phyloP scores from a whole-genome alignment of 2,113 vertebrate genomes.

The Todiramphus chloris region DNA sequence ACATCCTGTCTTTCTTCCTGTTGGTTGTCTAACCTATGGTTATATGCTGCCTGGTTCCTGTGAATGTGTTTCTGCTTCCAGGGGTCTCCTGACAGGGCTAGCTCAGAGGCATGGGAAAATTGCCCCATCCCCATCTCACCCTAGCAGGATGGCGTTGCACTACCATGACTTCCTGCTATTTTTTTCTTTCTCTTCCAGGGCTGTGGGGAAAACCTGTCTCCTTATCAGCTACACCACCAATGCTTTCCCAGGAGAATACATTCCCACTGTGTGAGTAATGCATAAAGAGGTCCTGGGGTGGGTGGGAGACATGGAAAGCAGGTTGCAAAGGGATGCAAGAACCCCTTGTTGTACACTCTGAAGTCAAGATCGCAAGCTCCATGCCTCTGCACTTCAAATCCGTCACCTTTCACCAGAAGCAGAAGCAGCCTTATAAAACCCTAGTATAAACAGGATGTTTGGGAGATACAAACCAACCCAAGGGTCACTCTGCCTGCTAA shows the following conservation, averaged over 20 bases:
- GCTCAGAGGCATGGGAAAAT: background rate
- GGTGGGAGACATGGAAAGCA: background rate
- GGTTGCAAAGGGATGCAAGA: background rate
- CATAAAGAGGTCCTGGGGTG: background rate
- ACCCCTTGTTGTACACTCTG: background rate
- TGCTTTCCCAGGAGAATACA: slow-evolving; percentile 97
- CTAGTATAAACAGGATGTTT: background rate
- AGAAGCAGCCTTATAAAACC: background rate
- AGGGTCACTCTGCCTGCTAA: background rate
- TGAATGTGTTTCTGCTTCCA: background rate
- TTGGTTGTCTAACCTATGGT: background rate
- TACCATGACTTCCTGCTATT: background rate
- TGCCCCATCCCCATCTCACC: background rate
- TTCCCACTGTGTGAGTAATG: slow-evolving; percentile 94
- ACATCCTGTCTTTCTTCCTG: slow-evolving; percentile 7
- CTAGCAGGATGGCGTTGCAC: background rate
- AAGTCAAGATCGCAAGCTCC: background rate
- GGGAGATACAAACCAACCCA: background rate
- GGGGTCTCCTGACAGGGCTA: background rate
- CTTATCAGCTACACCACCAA: slow-evolving; percentile 99
- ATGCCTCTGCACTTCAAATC: background rate
- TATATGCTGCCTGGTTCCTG: background rate
- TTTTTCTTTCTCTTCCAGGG: slow-evolving; percentile 77
- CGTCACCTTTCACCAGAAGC: background rate
- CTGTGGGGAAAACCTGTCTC: slow-evolving; percentile 97